Base-by-base conservation (phyloP, 2,888 invertebrate species). In the Eristalis arbustorum region DNA sequence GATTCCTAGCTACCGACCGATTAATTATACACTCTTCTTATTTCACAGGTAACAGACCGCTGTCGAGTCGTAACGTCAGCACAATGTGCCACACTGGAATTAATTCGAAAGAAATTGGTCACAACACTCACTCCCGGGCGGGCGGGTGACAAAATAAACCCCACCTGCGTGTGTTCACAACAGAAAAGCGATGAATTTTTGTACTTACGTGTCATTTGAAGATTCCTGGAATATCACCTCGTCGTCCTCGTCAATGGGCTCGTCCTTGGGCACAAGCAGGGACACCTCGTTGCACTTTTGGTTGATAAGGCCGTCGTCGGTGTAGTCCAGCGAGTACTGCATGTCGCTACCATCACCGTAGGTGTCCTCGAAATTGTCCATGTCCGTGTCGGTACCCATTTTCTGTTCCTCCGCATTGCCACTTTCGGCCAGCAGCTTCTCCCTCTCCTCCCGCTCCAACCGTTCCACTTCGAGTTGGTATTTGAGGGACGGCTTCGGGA, bases 401-500 rank as follows among this genome's bases (percentile, higher is more conserved):
- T 49, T 18, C 8, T 49, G 49, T 18, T 18, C 18, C 1, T 49
- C 49, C 18, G 18, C 18, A 1, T 22, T 49, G 6, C n/a, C 18
- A 49, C 49, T 18, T 1, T 49, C 49, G 1, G 18, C n/a, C 49
- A 18, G 49, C 8, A 49, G 1, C 59, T 61, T 23, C 59, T 59
- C 59, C 25, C 59, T n/a, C 31, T 88, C 84, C 85, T 92, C 90
- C 40, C 90, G 78, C 6, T 59, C 59, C 5, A 23, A 13, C n/a
- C 25, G 59, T 18, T 25, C 25, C 59, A 49, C 49, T 49, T 59
- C 59, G 13, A 59, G 59, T 25, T 91, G 90, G 88, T 92, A 92
- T 62, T 91, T 92, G 1, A 92, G 88, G 10, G 92, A 92, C 0
- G 92, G 92, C 3, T 92, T 92, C 18, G 92, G 92, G 71, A 92